Base-by-base conservation (phyloP, 2,888 invertebrate genomes). In the Caradrina clavipalpis region DNA sequence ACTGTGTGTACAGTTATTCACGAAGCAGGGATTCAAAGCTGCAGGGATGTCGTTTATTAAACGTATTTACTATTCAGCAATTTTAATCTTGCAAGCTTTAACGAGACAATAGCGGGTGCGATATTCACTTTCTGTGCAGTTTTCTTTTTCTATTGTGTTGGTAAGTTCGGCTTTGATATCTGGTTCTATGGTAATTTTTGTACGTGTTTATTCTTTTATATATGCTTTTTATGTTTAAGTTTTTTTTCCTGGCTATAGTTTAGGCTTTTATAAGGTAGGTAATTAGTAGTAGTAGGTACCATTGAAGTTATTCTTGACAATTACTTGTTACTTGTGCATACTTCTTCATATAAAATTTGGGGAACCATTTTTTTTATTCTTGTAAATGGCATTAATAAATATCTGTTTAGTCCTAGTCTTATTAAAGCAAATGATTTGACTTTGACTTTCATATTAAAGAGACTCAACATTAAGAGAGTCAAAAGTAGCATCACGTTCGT, bases 21-120 rank as follows among this genome's bases (percentile, higher is more conserved):
- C 54, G 49, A 51, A 78, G 53, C 64, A 66, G 21, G 62, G 22
- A 66, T 72, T 76, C 64, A 66, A 66, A 77, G 60, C 59, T 57
- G 35, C 35, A 50, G 47, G 58, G 58, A 63, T 65, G 79, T 69
- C 72, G 68, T 76, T 81, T 82, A 74, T 73, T 63, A 74, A 82
- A 77, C 59, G 66, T 74, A 76, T 83, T 76, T 75, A 78, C 59
- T 73, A 80, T 78, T 82, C 82, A 78, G 65, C 62, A 69, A 71
- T 81, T 84, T 76, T 78, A 80, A 84, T 83, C 75, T 82, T 78
- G 63, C 54, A 72, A 73, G 78, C 68, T 73, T 69, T 73, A 77
- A 69, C 64, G 47, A 64, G 72, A 74, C 63, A 65, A 74, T 78
- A 53, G 51, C n/a, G 47, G 21, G 49, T 61, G 53, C 17, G 56